phyloP scores from a whole-genome alignment of 2,888 invertebrate genomes.

The Agrilus cyanescens region DNA sequence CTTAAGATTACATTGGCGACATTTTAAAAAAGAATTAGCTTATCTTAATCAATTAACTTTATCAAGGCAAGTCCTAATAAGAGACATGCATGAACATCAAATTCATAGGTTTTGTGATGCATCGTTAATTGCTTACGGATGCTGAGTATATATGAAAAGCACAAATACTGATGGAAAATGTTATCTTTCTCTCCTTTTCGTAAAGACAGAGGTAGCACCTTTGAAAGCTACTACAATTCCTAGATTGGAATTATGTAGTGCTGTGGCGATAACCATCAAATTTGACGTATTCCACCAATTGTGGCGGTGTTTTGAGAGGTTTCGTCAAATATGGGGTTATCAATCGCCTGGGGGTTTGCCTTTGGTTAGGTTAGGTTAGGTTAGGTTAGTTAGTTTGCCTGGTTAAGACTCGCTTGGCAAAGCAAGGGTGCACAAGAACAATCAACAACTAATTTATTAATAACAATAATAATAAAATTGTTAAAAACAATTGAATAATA shows the following conservation, averaged over 20 bases:
- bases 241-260: not conserved
- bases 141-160: not conserved
- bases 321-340: no score
- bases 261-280: no score
- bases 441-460: no score
- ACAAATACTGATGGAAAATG: not conserved
- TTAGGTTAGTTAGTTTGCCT: no score
- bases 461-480: no score
- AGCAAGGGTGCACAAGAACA: no score
- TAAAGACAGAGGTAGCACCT: not conserved
- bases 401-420: no score
- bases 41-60: not conserved
- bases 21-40: not conserved
- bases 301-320: no score
- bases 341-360: no score
- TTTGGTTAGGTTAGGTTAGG: no score
- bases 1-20: not conserved
- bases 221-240: not conserved
- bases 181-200: not conserved
- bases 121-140: not conserved
- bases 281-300: no score
- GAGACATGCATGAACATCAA: not conserved
- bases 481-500: no score
- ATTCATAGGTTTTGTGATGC: not conserved
- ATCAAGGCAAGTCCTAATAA: not conserved